These are phyloP conservation scores for Asbolus verrucosus DNA, from an alignment of 1,140 invertebrate species.

Conservation along the genomic window DNA sequence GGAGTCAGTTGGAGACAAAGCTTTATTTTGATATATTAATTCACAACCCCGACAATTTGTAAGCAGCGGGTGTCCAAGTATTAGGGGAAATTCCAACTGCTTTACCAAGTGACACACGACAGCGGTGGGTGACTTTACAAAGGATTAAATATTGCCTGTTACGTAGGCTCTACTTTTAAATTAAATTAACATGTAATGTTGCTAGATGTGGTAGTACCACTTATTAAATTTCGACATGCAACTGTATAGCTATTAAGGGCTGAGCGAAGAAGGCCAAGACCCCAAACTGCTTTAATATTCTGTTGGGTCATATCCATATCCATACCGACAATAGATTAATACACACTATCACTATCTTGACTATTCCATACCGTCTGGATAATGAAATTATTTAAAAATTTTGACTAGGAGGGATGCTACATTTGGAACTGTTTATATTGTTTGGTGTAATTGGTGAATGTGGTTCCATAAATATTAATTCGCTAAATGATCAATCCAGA, in stretches of 20 bases:
- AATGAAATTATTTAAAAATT: too few relatives aligned
- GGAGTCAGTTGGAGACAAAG: conserved; percentile 45
- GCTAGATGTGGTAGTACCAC: conserved; percentile 54
- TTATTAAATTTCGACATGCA: conserved; percentile 61
- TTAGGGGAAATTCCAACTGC: conserved; percentile 46
- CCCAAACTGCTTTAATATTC: conserved; percentile 42
- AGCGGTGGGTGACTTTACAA: conserved; percentile 50
- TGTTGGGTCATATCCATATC: conserved; percentile 18
- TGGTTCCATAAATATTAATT: conserved; percentile 55
- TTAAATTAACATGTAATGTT: conserved; percentile 59
- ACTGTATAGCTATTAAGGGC: conserved; percentile 50
- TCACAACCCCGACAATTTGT: conserved; percentile 52
- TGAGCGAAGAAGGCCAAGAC: conserved; percentile 45
- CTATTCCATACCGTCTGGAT: too few relatives aligned
- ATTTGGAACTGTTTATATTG: background rate
- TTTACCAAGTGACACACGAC: conserved; percentile 48
- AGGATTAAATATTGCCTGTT: conserved; percentile 51
- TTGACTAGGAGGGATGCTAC: too few relatives aligned
- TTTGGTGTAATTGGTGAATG: conserved; percentile 10
- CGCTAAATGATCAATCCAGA: conserved; percentile 59
- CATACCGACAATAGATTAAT: background rate
- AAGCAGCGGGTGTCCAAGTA: conserved; percentile 45
- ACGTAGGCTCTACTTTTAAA: conserved; percentile 50
- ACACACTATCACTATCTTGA: background rate
- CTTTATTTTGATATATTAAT: conserved; percentile 52